Percentiles rank a stretch among this genome's conserved stretches.
phyloP scores from a whole-genome alignment of 2,113 vertebrate genomes.

The Lipophrys pholis region DNA sequence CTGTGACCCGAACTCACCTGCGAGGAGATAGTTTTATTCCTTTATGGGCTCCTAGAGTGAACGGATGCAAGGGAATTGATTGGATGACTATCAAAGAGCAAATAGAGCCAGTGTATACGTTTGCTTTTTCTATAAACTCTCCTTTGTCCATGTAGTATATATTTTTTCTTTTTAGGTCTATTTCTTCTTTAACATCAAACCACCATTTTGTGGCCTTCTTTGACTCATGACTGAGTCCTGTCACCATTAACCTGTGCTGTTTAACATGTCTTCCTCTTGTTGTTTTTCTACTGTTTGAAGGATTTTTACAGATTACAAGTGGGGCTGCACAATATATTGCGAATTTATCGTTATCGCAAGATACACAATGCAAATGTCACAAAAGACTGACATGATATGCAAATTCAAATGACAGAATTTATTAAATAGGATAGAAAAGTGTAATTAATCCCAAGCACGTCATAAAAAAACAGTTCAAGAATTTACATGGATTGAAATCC shows the following conservation, averaged over 20 bases:
- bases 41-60: slow-evolving; percentile 77
- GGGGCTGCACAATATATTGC: no score
- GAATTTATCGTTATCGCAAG: no score
- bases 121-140: slow-evolving; percentile 35
- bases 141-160: slow-evolving; percentile 26
- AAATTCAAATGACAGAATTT: no score
- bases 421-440: no score
- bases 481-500: no score
- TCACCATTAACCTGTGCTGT: slow-evolving; percentile 11
- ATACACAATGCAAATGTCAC: no score
- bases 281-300: no score
- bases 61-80: slow-evolving; percentile 78
- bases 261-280: background rate
- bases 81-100: slow-evolving; percentile 76
- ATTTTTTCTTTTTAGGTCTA: slow-evolving; percentile 9
- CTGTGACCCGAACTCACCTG: slow-evolving; percentile 68
- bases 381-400: no score
- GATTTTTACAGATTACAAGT: no score
- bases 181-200: slow-evolving; percentile 39
- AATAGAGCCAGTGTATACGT: slow-evolving; percentile 62
- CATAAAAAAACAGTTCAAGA: no score
- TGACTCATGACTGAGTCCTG: slow-evolving; percentile 1
- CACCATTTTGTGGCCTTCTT: slow-evolving; percentile 43
- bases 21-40: slow-evolving; percentile 79
- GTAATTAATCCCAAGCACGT: no score